These are phyloP conservation scores for Hipposideros larvatus DNA, from an alignment of 2,797 vertebrate species.

Conservation along the genomic window DNA sequence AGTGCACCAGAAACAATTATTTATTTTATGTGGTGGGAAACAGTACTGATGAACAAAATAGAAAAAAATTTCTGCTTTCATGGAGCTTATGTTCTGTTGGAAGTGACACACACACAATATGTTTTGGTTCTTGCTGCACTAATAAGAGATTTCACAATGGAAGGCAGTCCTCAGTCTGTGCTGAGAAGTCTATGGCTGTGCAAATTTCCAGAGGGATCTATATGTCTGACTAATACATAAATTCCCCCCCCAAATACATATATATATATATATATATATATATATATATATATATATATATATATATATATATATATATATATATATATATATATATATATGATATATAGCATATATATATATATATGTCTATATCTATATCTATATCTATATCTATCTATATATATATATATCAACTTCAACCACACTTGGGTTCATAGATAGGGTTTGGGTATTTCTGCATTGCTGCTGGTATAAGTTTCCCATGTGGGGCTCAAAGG, in stretches of 20 bases:
- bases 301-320: too few species aligned
- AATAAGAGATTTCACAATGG: constrained; percentile 95
- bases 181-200: constrained; percentile 96
- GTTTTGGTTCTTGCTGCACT: constrained; percentile 94
- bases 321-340: too few species aligned
- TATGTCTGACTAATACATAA: constrained; percentile 84
- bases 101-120: constrained; percentile 87
- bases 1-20: not conserved
- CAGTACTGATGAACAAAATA: not conserved
- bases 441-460: constrained; percentile 99
- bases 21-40: not conserved
- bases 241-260: too few species aligned
- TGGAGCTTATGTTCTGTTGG: not conserved
- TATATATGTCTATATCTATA: too few species aligned
- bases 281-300: too few species aligned
- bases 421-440: constrained; percentile 97
- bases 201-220: constrained; percentile 93
- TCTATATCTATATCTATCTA: too few species aligned
- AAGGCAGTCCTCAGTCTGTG: constrained; percentile 97
- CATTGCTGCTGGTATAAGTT: constrained; percentile 97
- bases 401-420: constrained; percentile 88
- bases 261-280: too few species aligned
- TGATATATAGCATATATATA: too few species aligned
- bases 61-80: not conserved
- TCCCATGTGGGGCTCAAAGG: constrained; percentile 93